These are phyloP conservation scores for Idaea dimidiata DNA, from an alignment of 2,888 invertebrate species.

Conservation along the genomic window DNA sequence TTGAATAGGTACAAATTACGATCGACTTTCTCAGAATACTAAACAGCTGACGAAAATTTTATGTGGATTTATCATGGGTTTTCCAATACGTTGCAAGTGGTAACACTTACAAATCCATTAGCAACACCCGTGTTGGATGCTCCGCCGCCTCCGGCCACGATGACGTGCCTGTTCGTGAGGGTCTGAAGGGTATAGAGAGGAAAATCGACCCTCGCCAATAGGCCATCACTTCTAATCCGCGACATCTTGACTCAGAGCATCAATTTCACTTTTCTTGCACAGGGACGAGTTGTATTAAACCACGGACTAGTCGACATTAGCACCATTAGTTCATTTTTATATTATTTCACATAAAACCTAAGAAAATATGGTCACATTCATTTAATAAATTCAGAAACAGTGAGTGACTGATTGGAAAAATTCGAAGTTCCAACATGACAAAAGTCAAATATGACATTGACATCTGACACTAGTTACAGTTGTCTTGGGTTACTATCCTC, in stretches of 20 bases:
- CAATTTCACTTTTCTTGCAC: slow-evolving; percentile 43
- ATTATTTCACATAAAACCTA: slow-evolving; percentile 41
- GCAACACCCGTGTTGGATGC: slow-evolving; percentile 97
- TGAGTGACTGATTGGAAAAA: not conserved
- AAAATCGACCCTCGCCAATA: slow-evolving; percentile 94
- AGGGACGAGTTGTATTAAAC: slow-evolving; percentile 38
- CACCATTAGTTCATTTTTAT: slow-evolving; percentile 55
- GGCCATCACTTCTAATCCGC: slow-evolving; percentile 83
- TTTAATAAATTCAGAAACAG: slow-evolving; percentile 44
- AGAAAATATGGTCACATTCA: slow-evolving; percentile 55
- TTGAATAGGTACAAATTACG: too few species aligned
- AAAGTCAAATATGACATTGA: slow-evolving; percentile 54
- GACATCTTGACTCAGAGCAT: slow-evolving; percentile 67
- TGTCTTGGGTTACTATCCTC: too few species aligned
- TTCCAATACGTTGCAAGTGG: slow-evolving; percentile 8
- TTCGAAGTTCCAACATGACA: slow-evolving; percentile 75
- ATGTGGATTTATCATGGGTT: slow-evolving; percentile 29
- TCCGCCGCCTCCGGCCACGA: slow-evolving; percentile 98
- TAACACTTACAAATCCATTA: slow-evolving; percentile 94
- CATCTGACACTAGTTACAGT: slow-evolving; percentile 3
- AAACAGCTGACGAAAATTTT: slow-evolving; percentile 49
- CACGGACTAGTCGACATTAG: slow-evolving; percentile 41
- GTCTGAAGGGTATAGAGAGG: slow-evolving; percentile 95
- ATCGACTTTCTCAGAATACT: slow-evolving; percentile 25
- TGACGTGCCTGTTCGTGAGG: slow-evolving; percentile 94